These are phyloP conservation scores for Melanaphis sacchari DNA, from an alignment of 1,140 invertebrate species.

Conservation along the genomic window DNA sequence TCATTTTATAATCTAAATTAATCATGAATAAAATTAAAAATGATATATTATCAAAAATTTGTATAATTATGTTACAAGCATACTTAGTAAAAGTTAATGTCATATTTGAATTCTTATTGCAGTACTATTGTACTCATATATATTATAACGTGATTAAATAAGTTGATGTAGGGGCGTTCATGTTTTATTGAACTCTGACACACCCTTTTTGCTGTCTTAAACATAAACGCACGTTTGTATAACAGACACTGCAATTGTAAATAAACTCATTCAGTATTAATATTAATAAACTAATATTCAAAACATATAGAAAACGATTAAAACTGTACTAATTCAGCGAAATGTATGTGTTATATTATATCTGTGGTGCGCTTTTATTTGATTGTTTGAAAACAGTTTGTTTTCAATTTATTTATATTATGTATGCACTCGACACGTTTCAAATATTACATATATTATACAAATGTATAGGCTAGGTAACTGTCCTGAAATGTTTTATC, in stretches of 20 bases:
- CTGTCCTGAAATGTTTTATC: not conserved
- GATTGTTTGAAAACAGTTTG: not conserved
- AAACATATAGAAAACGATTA: not conserved
- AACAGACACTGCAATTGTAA: not conserved
- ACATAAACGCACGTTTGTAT: not conserved
- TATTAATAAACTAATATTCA: not conserved
- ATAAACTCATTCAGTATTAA: not conserved
- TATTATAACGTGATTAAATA: not conserved
- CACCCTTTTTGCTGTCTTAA: constrained; percentile 15
- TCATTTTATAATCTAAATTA: not conserved
- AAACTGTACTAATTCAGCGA: not conserved
- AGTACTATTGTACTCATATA: not conserved
- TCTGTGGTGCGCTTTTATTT: not conserved
- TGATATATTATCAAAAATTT: not conserved
- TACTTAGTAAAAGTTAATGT: not conserved
- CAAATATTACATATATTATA: not conserved
- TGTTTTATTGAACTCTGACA: not conserved
- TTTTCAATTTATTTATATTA: constrained; percentile 14
- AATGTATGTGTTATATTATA: not conserved
- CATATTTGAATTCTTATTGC: not conserved
- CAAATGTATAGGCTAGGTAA: not conserved
- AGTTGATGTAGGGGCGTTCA: not conserved
- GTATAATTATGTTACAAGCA: not conserved
- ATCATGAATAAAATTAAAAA: not conserved
- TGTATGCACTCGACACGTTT: not conserved